phyloP scores from a whole-genome alignment of 2,888 invertebrate species.

The Brachyptera risi region DNA sequence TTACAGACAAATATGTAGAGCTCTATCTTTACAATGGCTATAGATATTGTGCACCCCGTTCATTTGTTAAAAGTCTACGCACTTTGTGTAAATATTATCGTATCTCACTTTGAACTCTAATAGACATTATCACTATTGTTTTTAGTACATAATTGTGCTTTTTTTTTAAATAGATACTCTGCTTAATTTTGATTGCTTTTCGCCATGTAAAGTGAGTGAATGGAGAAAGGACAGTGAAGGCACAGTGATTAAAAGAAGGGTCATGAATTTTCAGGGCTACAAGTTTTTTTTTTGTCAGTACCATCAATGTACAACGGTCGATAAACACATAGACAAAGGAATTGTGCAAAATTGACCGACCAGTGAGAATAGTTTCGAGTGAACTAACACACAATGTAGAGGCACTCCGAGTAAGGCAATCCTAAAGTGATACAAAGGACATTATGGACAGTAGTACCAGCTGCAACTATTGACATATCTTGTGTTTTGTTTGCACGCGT shows the following conservation, averaged over 20 bases:
- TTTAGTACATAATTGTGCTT: constrained; percentile 31
- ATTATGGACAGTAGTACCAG: constrained; percentile 26
- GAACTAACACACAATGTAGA: constrained; percentile 31
- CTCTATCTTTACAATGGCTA: constrained; percentile 30
- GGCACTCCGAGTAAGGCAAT: constrained; percentile 34
- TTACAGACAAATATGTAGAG: constrained; percentile 32
- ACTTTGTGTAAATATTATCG: constrained; percentile 31
- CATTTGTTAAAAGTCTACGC: constrained; percentile 22
- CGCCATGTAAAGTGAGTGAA: constrained; percentile 29
- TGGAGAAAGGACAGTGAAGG: constrained; percentile 31
- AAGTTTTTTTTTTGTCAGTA: too few species aligned
- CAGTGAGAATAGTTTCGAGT: constrained; percentile 25
- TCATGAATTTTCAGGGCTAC: too few species aligned
- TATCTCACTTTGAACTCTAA: constrained; percentile 32
- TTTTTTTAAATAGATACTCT: constrained; percentile 27
- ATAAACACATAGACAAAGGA: constrained; percentile 23
- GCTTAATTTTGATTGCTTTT: constrained; percentile 33
- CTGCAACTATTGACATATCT: constrained; percentile 22
- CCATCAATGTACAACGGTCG: too few species aligned
- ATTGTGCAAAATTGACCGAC: constrained; percentile 28
- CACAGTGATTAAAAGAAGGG: constrained; percentile 31
- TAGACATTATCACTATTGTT: constrained; percentile 33
- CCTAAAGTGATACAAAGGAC: constrained; percentile 31
- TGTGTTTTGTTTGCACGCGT: constrained; percentile 1
- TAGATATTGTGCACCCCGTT: constrained; percentile 31